Evolutionary conservation across 2,888 invertebrate species (phyloP).

Genomic region (Dryobotodes eremita): DNA sequence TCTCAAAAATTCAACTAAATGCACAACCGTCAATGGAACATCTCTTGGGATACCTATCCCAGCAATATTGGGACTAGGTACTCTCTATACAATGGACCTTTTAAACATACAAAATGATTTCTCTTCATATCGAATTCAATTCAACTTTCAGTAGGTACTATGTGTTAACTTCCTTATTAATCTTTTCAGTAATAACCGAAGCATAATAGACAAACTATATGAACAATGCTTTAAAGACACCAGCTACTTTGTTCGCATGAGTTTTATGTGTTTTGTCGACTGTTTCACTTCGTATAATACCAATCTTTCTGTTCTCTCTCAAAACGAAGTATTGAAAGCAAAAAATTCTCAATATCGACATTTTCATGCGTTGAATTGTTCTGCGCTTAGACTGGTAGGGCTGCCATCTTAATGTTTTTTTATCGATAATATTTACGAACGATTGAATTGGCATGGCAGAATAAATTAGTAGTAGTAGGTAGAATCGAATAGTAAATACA

Average conservation of each 20-base stretch:
- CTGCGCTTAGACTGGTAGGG: slow-evolving; percentile 68
- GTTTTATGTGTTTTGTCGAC: slow-evolving; percentile 14
- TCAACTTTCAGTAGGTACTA: no score
- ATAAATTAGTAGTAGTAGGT: background rate
- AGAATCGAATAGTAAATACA: background rate
- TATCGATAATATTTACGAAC: background rate
- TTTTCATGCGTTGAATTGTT: slow-evolving; percentile 75
- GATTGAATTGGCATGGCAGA: background rate
- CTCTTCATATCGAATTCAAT: no score
- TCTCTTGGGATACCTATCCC: no score
- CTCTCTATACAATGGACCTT: no score
- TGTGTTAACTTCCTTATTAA: no score
- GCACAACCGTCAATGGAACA: no score
- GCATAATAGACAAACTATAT: no score
- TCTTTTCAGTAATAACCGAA: no score
- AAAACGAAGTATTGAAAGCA: slow-evolving; percentile 70
- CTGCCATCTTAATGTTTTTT: slow-evolving; percentile 46
- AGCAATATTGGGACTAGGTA: no score
- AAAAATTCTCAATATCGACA: slow-evolving; percentile 76
- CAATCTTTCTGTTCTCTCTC: slow-evolving; percentile 58
- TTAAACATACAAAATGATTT: no score
- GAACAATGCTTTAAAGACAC: background rate
- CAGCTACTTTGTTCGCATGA: slow-evolving; percentile 2
- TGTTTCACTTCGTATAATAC: slow-evolving; percentile 30
- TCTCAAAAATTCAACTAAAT: no score